Conservation (phyloP, 2,888 invertebrate genomes). For the Euzetes globulus region DNA sequence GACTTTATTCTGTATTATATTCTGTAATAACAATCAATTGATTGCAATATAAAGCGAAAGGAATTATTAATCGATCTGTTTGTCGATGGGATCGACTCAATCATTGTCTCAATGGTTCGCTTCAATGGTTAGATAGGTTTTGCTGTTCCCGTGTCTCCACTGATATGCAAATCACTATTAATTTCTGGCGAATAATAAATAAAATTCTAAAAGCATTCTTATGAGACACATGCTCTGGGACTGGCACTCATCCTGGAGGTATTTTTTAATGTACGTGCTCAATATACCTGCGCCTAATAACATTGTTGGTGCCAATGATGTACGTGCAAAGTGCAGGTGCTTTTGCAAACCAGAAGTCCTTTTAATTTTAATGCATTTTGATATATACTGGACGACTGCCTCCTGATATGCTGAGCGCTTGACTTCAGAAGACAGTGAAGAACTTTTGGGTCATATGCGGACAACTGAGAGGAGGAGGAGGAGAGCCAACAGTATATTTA, state of each 20-base stretch:
- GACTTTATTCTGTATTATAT: not conserved
- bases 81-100: not conserved
- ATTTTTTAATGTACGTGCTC: slow-evolving; percentile 10
- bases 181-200: not conserved
- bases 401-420: not conserved
- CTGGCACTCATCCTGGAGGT: slow-evolving; percentile 2
- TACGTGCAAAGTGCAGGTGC: slow-evolving; percentile 27
- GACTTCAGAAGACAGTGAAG: not conserved
- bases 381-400: not conserved
- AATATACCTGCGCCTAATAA: slow-evolving; percentile 23
- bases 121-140: slow-evolving; percentile 19
- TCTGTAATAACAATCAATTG: not conserved
- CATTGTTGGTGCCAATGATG: not conserved
- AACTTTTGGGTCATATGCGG: slow-evolving; percentile 22
- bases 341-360: slow-evolving; percentile 24
- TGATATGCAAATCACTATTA: slow-evolving; percentile 13
- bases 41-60: not conserved
- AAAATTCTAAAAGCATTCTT: not conserved
- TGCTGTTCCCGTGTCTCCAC: slow-evolving; percentile 23
- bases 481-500: not conserved
- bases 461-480: not conserved
- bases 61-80: slow-evolving; percentile 16
- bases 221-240: slow-evolving; percentile 19
- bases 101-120: slow-evolving; percentile 1
- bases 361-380: slow-evolving; percentile 23